Base-by-base conservation (phyloP, 2,888 invertebrate genomes). In the Dasypogon diadema region DNA sequence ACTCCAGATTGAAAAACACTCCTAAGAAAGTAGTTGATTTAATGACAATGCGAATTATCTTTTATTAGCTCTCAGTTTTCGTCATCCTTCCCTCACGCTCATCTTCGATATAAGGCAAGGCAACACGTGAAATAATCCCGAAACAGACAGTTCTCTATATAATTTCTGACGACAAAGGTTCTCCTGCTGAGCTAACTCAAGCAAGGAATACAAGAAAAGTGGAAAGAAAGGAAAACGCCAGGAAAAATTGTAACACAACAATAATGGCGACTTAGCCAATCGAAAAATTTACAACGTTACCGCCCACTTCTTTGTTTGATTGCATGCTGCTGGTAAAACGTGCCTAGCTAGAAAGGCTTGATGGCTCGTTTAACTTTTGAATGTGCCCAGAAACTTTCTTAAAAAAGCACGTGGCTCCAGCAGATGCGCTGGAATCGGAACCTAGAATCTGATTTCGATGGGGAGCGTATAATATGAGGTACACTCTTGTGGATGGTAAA, bases 261-360 rank as follows among this genome's bases (percentile, higher is more conserved):
- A 56, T 60, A 60, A 60, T 60, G 60, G 60, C 60, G 60, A 60
- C 60, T 60, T 60, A 60, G 37, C 60, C 60, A 60, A 60, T 60
- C 60, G 60, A 37, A 60, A 60, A 60, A 60, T 60, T 60, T 60
- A 60, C 60, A 60, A 60, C 37, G 60, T 60, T 60, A 18, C 60
- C 60, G 60, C 60, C 60, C 60, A 60, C 60, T 60, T 60, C 37
- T 42, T 42, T 42, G 42, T 42, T 42, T 2, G 12, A 6, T 42
- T 42, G 42, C 42, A 12, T 10, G 42, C 42, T 12, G 42, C 42
- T 42, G 2, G 10, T 2, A 3, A 10, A 6, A 30, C 34, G 34
- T 30, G 34, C 34, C n/a, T 42, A 12, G 8, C 42, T 42, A 12
- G 1, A 12, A 42, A 42, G 42, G 1, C 42, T 6, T 12, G 42